phyloP scores from a whole-genome alignment of 2,797 vertebrate genomes.

The Hoplostethus atlanticus region DNA sequence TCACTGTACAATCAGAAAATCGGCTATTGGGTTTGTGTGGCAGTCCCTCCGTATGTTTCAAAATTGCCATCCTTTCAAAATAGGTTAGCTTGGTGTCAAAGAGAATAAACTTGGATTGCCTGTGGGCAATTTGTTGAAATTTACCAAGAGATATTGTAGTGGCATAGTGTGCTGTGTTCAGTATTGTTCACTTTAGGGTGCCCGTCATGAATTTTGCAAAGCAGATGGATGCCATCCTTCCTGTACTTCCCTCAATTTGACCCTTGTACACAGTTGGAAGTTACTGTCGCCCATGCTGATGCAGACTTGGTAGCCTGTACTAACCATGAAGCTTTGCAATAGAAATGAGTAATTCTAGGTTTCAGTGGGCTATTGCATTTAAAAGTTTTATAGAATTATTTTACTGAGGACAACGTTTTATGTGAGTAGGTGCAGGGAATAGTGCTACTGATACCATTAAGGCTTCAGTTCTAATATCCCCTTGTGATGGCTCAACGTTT shows the following conservation, averaged over 20 bases:
- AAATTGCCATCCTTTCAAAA: conserved; percentile 67
- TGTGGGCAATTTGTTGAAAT: conserved; percentile 42
- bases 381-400: conserved; percentile 17
- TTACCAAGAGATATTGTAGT: conserved; percentile 26
- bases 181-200: conserved; percentile 35
- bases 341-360: conserved; percentile 19
- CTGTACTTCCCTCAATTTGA: conserved; percentile 41
- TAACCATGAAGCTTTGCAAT: conserved; percentile 21
- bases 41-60: conserved; percentile 47
- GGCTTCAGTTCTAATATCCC: neutral
- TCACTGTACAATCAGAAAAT: conserved; percentile 61
- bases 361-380: conserved; percentile 3
- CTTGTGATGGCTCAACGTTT: neutral
- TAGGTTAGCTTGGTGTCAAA: conserved; percentile 58
- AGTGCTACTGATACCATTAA: neutral
- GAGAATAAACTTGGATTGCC: conserved; percentile 37
- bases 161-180: conserved; percentile 18
- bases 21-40: conserved; percentile 55
- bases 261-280: conserved; percentile 28
- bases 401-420: conserved; percentile 2
- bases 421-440: conserved; percentile 8
- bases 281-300: conserved; percentile 17
- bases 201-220: conserved; percentile 45
- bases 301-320: conserved; percentile 15
- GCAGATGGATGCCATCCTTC: conserved; percentile 2